Evolutionary conservation across 2,797 vertebrate species (phyloP), one percentile per base, ranked within the genome.

Genomic region (Peromyscus aztecus): DNA sequence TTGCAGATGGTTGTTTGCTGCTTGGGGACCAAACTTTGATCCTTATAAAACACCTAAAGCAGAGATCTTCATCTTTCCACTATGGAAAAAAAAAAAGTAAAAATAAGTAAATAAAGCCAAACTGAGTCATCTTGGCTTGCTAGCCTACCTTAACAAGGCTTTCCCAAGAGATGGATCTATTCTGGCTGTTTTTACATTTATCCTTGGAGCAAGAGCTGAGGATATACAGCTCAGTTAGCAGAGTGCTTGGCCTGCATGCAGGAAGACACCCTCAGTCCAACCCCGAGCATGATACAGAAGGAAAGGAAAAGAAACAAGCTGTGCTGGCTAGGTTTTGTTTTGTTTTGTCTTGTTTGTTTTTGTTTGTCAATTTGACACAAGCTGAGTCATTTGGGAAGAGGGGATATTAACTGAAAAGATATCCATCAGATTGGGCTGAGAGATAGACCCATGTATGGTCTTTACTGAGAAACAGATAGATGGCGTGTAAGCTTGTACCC

Each of bases 21-120:
- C 6, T 11, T 65, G 29, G 31, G 43, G 12, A 14, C 12, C 19
- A 34, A 57, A 73, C 81, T 61, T 24, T 65, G 61, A 31, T 84
- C 59, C 21, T 52, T 93, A 43, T n/a, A 43, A 95, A 87, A 73
- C 49, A 90, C 69, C 57, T 31, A 27, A 29, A 67, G 11, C 17
- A 24, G 49, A 27, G 4, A 19, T 3, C 24, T 12, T 67, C 9
- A 3, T 14, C 40, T 43, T 73, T 69, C 90, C 10, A 57, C 57
- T 49, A 10, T 29, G 29, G n/a, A 84, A 21, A 52, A 57, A 7
- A 37, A 80, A 49, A 49, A 49, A 49, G 76, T 46, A 55, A 27
- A 80, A 90, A 93, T 52, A 7, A 89, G 57, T 12, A 34, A 94
- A 86, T 57, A 40, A 90, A 96, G 52, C 31, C 46, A 87, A 89